These are phyloP conservation scores for Benthosema pterotum DNA, from an alignment of 2,797 vertebrate genomes.

Conservation along the genomic window DNA sequence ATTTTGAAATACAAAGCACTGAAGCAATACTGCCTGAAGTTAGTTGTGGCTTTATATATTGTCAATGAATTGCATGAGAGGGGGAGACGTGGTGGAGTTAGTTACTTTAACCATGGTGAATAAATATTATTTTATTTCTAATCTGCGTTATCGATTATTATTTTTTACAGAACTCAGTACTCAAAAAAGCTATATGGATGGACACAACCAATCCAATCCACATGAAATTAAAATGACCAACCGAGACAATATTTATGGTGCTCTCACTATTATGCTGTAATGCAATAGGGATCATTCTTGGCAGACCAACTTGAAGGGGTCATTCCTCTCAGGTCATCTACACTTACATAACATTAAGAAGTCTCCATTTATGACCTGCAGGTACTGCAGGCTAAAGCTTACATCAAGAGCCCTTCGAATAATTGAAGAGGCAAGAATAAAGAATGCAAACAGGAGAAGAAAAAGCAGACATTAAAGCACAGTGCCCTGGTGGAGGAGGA, in stretches of 20 bases:
- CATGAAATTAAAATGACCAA: background rate
- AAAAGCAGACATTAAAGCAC: background rate
- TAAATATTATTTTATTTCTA: too few species aligned
- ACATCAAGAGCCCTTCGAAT: constrained; percentile 49
- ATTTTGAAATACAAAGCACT: too few species aligned
- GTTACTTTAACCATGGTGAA: too few species aligned
- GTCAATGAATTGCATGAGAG: too few species aligned
- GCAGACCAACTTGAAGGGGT: constrained; percentile 20
- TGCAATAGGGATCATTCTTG: constrained; percentile 15
- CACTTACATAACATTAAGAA: constrained; percentile 59
- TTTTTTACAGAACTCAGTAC: too few species aligned
- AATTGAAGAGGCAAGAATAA: constrained; percentile 53
- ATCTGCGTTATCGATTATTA: too few species aligned
- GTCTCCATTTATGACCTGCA: constrained; percentile 71
- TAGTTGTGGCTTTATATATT: too few species aligned
- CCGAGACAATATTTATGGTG: background rate
- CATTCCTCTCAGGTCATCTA: constrained; percentile 63
- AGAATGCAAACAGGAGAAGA: constrained; percentile 3
- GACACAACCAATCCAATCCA: too few species aligned
- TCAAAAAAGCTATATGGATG: too few species aligned
- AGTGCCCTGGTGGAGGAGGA: constrained; percentile 6
- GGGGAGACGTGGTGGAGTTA: too few species aligned
- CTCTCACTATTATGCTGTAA: background rate
- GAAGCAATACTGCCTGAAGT: too few species aligned
- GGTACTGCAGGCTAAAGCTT: constrained; percentile 55